Evolutionary conservation across 2,113 vertebrate genomes (phyloP).

Genomic region (Brachyistius frenatus): DNA sequence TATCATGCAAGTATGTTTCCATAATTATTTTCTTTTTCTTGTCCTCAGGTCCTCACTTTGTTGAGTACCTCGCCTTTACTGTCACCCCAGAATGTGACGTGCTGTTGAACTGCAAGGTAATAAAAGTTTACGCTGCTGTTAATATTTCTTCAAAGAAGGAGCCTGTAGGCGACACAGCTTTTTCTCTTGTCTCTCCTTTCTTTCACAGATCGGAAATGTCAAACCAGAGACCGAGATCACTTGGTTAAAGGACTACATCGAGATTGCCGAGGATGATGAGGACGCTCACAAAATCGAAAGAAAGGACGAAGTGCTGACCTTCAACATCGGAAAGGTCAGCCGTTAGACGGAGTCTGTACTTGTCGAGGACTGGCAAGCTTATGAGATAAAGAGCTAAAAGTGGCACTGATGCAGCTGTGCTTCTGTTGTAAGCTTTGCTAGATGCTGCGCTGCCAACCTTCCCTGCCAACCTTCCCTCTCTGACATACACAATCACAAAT

Average conservation of each 20-base stretch:
- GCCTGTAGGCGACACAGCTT: neutral
- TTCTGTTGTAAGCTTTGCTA: conserved; percentile 38
- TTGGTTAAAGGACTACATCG: conserved; percentile 95
- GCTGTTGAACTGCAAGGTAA: conserved; percentile 95
- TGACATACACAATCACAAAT: conserved; percentile 64
- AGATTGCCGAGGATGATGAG: conserved; percentile 94
- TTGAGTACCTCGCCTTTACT: conserved; percentile 94
- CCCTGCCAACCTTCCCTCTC: conserved; percentile 59
- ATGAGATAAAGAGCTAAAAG: conserved; percentile 49
- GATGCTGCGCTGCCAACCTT: conserved; percentile 45
- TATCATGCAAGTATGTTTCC: neutral
- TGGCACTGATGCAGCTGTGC: conserved; percentile 47
- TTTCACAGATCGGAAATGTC: conserved; percentile 94
- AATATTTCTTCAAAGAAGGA: neutral
- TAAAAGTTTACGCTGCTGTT: neutral
- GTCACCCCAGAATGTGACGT: conserved; percentile 94
- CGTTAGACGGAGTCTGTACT: conserved; percentile 33
- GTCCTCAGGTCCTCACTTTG: conserved; percentile 95
- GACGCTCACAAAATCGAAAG: conserved; percentile 88
- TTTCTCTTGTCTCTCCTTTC: neutral
- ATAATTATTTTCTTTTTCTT: neutral
- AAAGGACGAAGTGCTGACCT: conserved; percentile 89
- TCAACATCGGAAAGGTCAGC: conserved; percentile 97
- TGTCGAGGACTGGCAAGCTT: conserved; percentile 37
- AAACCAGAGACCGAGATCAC: conserved; percentile 91